A percentile compares a stretch with the other conserved stretches of the same genome.
phyloP scores from a whole-genome alignment of 2,113 vertebrate species.

The Polyodon spathula region DNA sequence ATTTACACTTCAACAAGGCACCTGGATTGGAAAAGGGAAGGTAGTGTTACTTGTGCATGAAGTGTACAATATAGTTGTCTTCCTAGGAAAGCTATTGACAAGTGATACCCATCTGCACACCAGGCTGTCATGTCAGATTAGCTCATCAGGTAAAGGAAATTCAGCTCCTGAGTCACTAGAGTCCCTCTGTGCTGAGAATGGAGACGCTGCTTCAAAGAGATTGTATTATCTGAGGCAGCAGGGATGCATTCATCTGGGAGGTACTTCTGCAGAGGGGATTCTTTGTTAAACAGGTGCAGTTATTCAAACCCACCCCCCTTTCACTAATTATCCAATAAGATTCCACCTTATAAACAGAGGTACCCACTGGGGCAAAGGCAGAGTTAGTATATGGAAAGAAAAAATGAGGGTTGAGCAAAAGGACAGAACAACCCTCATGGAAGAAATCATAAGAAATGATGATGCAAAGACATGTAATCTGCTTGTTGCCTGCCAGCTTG shows the following conservation, averaged over 20 bases:
- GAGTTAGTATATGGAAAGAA: no score
- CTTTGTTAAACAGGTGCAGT: constrained; percentile 32
- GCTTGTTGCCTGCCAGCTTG: no score
- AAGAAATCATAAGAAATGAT: no score
- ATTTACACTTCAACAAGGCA: neutral
- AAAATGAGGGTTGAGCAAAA: no score
- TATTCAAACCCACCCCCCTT: no score
- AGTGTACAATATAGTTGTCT: constrained; percentile 46
- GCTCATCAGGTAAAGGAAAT: constrained; percentile 56
- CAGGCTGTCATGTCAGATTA: constrained; percentile 58
- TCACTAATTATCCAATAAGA: no score
- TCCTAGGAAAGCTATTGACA: constrained; percentile 45
- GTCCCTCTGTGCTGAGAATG: constrained; percentile 40
- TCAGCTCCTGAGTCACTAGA: constrained; percentile 52
- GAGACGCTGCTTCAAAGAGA: constrained; percentile 51
- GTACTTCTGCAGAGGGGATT: constrained; percentile 33
- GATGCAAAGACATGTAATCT: no score
- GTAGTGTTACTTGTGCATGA: constrained; percentile 3
- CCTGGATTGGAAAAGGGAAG: neutral
- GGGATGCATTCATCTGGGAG: constrained; percentile 46
- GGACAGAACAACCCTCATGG: no score
- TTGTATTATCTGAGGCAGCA: constrained; percentile 45
- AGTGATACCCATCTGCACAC: constrained; percentile 50
- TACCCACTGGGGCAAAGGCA: no score
- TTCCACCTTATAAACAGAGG: no score